phyloP scores from a whole-genome alignment of 2,797 vertebrate species.

The Anolis apletophallus region DNA sequence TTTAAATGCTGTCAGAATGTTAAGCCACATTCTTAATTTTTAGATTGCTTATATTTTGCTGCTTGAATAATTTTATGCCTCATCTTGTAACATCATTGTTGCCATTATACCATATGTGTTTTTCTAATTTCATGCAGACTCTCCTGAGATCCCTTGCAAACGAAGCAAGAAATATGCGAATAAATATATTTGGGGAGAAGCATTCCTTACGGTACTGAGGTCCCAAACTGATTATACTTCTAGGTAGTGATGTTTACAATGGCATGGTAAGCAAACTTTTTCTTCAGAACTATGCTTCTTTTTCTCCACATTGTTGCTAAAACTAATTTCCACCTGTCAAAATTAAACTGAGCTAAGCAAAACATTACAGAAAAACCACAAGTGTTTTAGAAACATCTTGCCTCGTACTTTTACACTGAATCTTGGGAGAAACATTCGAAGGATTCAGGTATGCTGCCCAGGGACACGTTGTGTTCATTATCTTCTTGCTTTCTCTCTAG shows the following conservation, averaged over 20 bases:
- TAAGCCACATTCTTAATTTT: not conserved
- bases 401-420: constrained; percentile 54
- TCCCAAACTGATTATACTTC: too few species aligned
- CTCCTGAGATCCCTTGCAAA: not conserved
- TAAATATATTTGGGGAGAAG: not conserved
- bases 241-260: not conserved
- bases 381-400: constrained; percentile 37
- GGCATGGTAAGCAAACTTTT: not conserved
- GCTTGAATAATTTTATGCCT: not conserved
- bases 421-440: constrained; percentile 35
- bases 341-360: constrained; percentile 23
- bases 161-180: not conserved
- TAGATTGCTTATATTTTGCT: not conserved
- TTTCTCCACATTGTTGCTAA: not conserved
- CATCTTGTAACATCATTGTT: not conserved
- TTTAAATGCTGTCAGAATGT: not conserved
- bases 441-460: constrained; percentile 53
- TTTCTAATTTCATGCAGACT: too few species aligned
- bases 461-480: constrained; percentile 48
- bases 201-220: too few species aligned
- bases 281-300: constrained; percentile 9
- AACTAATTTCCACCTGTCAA: not conserved
- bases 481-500: constrained; percentile 44
- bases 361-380: constrained; percentile 38
- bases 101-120: not conserved